Evolutionary conservation across 2,888 invertebrate species (phyloP), one percentile per base, ranked within the genome.

Genomic region (Synergus gifuensis): DNA sequence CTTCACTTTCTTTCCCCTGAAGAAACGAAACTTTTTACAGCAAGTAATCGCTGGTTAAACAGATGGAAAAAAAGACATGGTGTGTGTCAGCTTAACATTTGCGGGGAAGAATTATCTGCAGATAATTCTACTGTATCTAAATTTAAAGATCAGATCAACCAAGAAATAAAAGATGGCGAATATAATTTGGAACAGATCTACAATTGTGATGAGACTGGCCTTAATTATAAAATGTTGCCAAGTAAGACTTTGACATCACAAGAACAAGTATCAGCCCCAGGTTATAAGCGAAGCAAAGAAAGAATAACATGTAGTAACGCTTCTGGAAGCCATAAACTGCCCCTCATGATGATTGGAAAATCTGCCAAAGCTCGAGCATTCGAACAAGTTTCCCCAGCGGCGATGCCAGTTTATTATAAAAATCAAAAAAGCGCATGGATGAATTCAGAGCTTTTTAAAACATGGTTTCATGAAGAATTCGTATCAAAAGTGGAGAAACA

Each of bases 301-400:
- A 46, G 84, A 44, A 63, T 84, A 2, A 85, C 83, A 12, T 85
- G 83, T 73, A 76, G 80, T 44, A 85, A 83, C 77, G 82, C 81
- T 16, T 62, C 78, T 8, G 82, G 83, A 11, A 80, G 76, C n/a
- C 66, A 78, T 46, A 83, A 78, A 73, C 78, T 82, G 14, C 81
- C 82, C 4, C 58, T 82, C 11, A 76, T 84, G 76, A 62, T 83
- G 14, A 85, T 84, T 54, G 82, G 84, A 14, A 85, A 85, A 82
- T 81, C 83, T 58, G 76, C 76, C 16, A 85, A 84, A 60, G 81
- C 83, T 11, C 49, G 84, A 77, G 73, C 73, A 42, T 81, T 86
- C 12, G 83, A 82, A 78, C 78, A 83, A 67, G 46, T 85, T 11
- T 22, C 22, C 18, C 18, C 12, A 9, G 78, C 78, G 4, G 67